Percentiles rank a stretch among this genome's conserved stretches.
These are phyloP conservation scores for Pseudolycoriella hygida DNA, from an alignment of 2,888 invertebrate species.

Conservation along the genomic window DNA sequence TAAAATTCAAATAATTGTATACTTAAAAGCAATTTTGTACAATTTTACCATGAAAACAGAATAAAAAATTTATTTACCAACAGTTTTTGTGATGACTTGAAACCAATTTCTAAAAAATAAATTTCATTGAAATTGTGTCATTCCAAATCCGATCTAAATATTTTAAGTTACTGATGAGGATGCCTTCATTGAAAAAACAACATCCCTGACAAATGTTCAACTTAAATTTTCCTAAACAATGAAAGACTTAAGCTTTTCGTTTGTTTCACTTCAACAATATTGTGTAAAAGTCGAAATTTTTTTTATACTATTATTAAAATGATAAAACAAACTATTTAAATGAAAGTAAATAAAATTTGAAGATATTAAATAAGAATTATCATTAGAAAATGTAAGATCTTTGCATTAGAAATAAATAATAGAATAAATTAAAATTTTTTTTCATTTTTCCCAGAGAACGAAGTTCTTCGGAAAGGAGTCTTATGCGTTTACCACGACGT, in stretches of 20 bases:
- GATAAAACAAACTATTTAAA: not conserved
- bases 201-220: no score
- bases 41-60: not conserved
- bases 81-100: not conserved
- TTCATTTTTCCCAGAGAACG: no score
- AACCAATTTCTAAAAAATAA: not conserved
- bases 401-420: conserved; percentile 2
- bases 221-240: no score
- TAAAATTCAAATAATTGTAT: not conserved
- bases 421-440: not conserved
- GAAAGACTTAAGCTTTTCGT: no score
- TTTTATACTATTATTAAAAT: not conserved
- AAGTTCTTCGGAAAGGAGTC: no score
- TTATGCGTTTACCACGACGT: no score
- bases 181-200: no score
- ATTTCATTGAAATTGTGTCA: not conserved
- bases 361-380: conserved; percentile 2
- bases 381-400: conserved; percentile 3
- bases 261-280: no score
- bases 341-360: not conserved
- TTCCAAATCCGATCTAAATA: not conserved
- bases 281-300: not conserved
- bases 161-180: no score
- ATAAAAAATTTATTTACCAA: not conserved
- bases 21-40: not conserved